These are phyloP conservation scores for Loriculus beryllinus DNA, from an alignment of 2,797 vertebrate species.

Conservation along the genomic window DNA sequence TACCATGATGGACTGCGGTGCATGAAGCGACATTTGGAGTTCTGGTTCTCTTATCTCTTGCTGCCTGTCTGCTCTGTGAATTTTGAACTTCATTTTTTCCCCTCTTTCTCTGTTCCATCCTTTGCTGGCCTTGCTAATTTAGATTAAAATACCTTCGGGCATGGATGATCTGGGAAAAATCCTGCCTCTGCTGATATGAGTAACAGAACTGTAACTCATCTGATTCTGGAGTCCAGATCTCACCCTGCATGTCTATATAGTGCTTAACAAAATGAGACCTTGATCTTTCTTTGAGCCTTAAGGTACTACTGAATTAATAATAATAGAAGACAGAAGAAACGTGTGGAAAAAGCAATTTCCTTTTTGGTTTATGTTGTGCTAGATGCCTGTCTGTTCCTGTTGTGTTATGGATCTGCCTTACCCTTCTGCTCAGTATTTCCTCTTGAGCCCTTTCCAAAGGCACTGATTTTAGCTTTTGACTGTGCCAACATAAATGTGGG, in stretches of 20 bases:
- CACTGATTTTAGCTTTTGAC: neutral
- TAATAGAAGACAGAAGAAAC: neutral
- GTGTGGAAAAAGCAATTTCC: neutral
- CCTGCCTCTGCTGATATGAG: neutral
- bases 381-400: neutral
- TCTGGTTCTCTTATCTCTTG: neutral
- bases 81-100: neutral
- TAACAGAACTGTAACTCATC: neutral
- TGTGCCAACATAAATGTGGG: neutral
- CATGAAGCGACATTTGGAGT: neutral
- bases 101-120: neutral
- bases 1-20: accelerated
- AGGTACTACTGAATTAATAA: neutral
- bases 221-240: neutral
- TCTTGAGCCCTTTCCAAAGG: slow-evolving; percentile 11
- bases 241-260: neutral
- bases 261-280: neutral
- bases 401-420: neutral
- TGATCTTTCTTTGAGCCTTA: neutral
- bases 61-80: neutral
- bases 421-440: neutral
- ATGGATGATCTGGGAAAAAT: neutral
- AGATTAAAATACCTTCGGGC: neutral
- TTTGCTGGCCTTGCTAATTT: neutral
- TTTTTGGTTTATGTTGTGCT: neutral